These are phyloP conservation scores for Conomelus anceps DNA, from an alignment of 2,888 invertebrate genomes.

Conservation along the genomic window DNA sequence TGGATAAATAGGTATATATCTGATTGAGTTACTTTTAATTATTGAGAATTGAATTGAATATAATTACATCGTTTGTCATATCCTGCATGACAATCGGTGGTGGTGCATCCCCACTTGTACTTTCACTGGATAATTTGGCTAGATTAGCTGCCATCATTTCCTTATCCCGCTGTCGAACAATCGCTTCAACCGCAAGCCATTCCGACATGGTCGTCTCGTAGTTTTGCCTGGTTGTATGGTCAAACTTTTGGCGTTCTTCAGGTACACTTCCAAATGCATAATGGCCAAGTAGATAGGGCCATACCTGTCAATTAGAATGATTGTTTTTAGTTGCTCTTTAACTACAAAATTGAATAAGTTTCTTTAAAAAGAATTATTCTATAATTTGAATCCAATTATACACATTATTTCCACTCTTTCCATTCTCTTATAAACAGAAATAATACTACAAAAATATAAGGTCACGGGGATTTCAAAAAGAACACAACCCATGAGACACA, in stretches of 20 bases:
- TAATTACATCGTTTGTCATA: slow-evolving; percentile 45
- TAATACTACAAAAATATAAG: too few relatives aligned
- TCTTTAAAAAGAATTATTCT: too few relatives aligned
- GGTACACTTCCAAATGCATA: slow-evolving; percentile 69
- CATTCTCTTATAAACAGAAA: too few relatives aligned
- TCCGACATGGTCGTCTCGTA: slow-evolving; percentile 91
- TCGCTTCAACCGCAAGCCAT: slow-evolving; percentile 92
- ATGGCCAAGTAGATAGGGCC: slow-evolving; percentile 85
- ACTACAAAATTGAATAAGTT: neutral
- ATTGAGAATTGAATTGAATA: neutral
- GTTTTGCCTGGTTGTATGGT: slow-evolving; percentile 60
- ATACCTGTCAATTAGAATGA: slow-evolving; percentile 50
- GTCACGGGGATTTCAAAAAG: too few relatives aligned
- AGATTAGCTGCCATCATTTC: slow-evolving; percentile 79
- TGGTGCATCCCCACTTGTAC: slow-evolving; percentile 48
- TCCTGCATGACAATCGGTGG: slow-evolving; percentile 38
- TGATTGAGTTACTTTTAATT: neutral
- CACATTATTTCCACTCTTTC: too few relatives aligned
- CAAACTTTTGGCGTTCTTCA: slow-evolving; percentile 58
- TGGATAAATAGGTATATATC: neutral
- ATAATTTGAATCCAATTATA: too few relatives aligned
- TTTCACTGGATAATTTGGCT: slow-evolving; percentile 74
- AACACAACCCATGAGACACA: too few relatives aligned
- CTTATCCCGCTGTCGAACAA: slow-evolving; percentile 73
- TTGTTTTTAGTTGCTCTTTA: neutral